These are phyloP conservation scores for Macrocentrus cingulum DNA, from an alignment of 1,140 invertebrate species.

Conservation along the genomic window DNA sequence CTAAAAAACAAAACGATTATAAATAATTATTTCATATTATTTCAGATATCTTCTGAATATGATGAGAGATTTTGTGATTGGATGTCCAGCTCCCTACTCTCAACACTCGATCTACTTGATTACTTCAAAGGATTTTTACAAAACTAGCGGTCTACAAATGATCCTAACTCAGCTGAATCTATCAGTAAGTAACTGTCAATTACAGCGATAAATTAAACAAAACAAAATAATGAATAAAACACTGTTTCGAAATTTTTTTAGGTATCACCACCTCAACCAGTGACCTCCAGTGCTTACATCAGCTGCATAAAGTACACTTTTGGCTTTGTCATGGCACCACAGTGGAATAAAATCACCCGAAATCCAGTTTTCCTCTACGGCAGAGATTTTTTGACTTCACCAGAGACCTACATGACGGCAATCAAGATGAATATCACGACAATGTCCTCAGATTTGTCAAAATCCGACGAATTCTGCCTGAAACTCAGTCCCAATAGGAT, in stretches of 20 bases:
- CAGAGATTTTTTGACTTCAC: constrained; percentile 15
- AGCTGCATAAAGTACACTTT: constrained; percentile 22
- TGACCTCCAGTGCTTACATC: constrained; percentile 18
- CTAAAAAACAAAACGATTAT: not conserved
- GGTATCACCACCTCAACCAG: constrained; percentile 17
- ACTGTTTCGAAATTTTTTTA: constrained; percentile 6
- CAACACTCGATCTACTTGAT: constrained; percentile 17
- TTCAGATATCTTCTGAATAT: constrained; percentile 17
- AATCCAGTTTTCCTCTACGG: constrained; percentile 8
- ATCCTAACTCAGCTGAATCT: constrained; percentile 19
- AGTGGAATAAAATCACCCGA: constrained; percentile 15
- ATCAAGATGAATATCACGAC: constrained; percentile 14
- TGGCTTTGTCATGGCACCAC: constrained; percentile 16
- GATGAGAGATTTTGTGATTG: constrained; percentile 23
- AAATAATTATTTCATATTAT: not conserved
- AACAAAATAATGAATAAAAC: not conserved
- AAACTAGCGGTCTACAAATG: constrained; percentile 7
- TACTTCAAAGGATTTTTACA: constrained; percentile 19
- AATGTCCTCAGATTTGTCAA: not conserved
- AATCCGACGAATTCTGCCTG: constrained; percentile 4
- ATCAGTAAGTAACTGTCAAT: constrained; percentile 12
- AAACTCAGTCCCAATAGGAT: constrained; percentile 6
- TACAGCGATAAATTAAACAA: not conserved
- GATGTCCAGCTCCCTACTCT: constrained; percentile 7
- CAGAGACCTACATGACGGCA: not conserved